Evolutionary conservation across 2,113 vertebrate genomes (phyloP).

Genomic region (Thamnaconus septentrionalis): DNA sequence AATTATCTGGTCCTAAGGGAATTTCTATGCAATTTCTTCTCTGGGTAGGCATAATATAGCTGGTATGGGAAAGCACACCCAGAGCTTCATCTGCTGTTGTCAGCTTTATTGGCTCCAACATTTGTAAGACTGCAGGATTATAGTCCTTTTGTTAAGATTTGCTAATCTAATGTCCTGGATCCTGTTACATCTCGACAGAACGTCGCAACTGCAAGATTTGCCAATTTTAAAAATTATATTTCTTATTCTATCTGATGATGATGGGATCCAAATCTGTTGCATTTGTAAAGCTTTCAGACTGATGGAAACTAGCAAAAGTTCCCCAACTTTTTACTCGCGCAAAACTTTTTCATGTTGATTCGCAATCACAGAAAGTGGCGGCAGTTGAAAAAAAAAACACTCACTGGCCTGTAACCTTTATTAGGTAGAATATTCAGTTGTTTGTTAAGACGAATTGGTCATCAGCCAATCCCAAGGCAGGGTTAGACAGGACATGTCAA

Average conservation of each 20-base stretch:
- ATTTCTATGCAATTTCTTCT: conserved; percentile 8
- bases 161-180: conserved; percentile 3
- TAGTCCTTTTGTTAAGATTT: conserved; percentile 6
- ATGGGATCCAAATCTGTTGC: background rate
- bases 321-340: too few relatives aligned
- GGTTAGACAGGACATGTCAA: too few relatives aligned
- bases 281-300: background rate
- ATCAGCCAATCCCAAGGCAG: too few relatives aligned
- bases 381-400: too few relatives aligned
- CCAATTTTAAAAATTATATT: background rate
- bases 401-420: too few relatives aligned
- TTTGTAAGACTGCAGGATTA: background rate
- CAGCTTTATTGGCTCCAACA: conserved; percentile 14
- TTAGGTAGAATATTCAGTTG: too few relatives aligned
- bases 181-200: conserved; percentile 2
- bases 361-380: too few relatives aligned
- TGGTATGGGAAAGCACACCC: conserved; percentile 10
- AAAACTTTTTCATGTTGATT: too few relatives aligned
- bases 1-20: conserved; percentile 30
- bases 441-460: too few relatives aligned
- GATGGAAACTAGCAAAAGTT: too few relatives aligned
- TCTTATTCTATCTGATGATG: background rate
- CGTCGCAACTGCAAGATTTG: background rate
- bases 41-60: conserved; percentile 3
- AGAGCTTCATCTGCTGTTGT: conserved; percentile 11